Percentiles rank a stretch among this genome's conserved stretches.
Evolutionary conservation across 2,113 vertebrate genomes (phyloP).

Genomic region (Halcyon malimbica): DNA sequence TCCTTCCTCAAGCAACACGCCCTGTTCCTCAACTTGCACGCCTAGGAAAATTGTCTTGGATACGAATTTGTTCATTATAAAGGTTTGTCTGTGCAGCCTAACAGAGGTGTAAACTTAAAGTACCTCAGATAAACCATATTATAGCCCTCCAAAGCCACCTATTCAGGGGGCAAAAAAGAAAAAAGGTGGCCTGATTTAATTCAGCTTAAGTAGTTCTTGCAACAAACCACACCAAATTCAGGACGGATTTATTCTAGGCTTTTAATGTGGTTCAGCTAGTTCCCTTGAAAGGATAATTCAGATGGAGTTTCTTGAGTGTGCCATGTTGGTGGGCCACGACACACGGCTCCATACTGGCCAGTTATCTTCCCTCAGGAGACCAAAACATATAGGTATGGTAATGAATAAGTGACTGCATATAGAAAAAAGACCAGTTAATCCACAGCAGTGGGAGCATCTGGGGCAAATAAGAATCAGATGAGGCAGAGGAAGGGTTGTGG

Average conservation of each 20-base stretch:
- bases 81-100: background rate
- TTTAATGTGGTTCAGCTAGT: background rate
- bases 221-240: background rate
- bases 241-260: background rate
- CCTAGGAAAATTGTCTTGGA: background rate
- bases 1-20: background rate
- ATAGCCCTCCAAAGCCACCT: background rate
- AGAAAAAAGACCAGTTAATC: background rate
- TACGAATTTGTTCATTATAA: background rate
- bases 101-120: background rate
- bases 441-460: background rate
- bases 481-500: background rate
- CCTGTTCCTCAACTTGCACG: background rate
- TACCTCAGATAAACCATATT: background rate
- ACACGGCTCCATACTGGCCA: background rate
- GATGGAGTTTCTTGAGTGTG: background rate
- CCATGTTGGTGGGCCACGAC: background rate
- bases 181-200: background rate
- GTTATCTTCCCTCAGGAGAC: background rate
- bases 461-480: background rate
- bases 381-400: background rate
- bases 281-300: background rate
- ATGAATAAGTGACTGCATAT: background rate
- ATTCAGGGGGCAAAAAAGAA: background rate
- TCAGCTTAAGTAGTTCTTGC: background rate